phyloP scores from a whole-genome alignment of 2,797 vertebrate species.

The Labeo calbasu region DNA sequence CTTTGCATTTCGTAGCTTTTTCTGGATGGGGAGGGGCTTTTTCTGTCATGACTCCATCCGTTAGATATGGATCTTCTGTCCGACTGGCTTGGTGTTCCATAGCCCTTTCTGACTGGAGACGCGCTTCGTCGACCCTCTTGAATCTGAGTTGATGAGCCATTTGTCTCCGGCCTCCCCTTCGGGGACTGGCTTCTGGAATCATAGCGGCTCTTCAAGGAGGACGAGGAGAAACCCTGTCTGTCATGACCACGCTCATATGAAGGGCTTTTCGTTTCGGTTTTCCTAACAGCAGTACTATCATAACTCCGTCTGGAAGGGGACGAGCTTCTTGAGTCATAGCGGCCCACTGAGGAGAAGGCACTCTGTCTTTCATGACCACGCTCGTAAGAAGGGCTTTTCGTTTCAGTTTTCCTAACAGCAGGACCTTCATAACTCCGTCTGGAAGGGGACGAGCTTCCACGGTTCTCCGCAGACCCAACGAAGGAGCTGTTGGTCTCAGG shows the following conservation, averaged over 20 bases:
- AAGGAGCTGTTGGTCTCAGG: conserved; percentile 58
- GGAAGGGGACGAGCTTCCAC: conserved; percentile 66
- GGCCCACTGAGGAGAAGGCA: conserved; percentile 64
- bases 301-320: conserved; percentile 66
- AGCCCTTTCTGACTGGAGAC: conserved; percentile 79
- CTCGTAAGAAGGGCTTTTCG: conserved; percentile 52
- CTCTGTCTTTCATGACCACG: conserved; percentile 59
- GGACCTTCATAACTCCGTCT: conserved; percentile 61
- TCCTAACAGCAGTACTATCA: conserved; percentile 60
- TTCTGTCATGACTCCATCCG: conserved; percentile 37
- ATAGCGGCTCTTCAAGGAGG: conserved; percentile 61
- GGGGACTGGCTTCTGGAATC: conserved; percentile 65
- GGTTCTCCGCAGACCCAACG: conserved; percentile 41
- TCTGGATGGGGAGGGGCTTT: conserved; percentile 45
- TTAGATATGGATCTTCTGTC: conserved; percentile 53
- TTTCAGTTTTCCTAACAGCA: conserved; percentile 63
- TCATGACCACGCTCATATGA: conserved; percentile 49
- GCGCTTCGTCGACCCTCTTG: conserved; percentile 62
- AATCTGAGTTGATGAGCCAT: neutral
- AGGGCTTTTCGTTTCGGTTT: conserved; percentile 59
- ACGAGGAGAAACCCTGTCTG: conserved; percentile 51
- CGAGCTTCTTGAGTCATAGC: conserved; percentile 60
- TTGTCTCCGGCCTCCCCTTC: neutral
- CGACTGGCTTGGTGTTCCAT: conserved; percentile 72
- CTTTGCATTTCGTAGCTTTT: conserved; percentile 43